Base-by-base conservation (phyloP, 37 sponge, comb jelly and placozoan genomes). In the Bolinopsis microptera region DNA sequence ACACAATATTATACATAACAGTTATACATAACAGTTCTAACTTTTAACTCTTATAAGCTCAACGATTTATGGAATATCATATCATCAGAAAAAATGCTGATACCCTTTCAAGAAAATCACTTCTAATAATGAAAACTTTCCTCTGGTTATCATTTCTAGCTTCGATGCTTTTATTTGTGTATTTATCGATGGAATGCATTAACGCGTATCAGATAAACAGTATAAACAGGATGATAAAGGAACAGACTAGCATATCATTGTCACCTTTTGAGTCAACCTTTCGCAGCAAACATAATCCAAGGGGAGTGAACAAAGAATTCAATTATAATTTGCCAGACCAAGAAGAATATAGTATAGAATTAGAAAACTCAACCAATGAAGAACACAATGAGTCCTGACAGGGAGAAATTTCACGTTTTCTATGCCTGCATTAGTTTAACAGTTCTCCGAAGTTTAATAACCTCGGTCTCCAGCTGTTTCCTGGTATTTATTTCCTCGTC, bases 381-480 rank as follows among this genome's bases (percentile, higher is more conserved):
- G n/a, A n/a, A n/a, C n/a, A n/a, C n/a, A n/a, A n/a, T n/a, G n/a
- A n/a, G n/a, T n/a, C n/a, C n/a, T n/a, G n/a, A n/a, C n/a, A n/a
- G n/a, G n/a, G n/a, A n/a, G n/a, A n/a, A n/a, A n/a, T n/a, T n/a
- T n/a, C n/a, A n/a, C n/a, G n/a, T n/a, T 48, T 13, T 13, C 61
- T 48, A 48, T 18, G 9, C 61, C 61, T 48, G 61, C 9, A 70
- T 9, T 3, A 70, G 74, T 26, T 70, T 70, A 2, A 70, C 74
- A 24, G 25, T 26, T 26, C 74, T 70, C 74, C 30, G 16, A 8
- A 70, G 26, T n/a, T 70, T 70, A 2, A 3, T 70, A 2, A 80
- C 82, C 23, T 80, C 36, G 5, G 37, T 34, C 38, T 80, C 82
- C 82, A 80, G 82, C 38, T 32, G 38, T 34, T 80, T 80, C 38